Base-by-base conservation (phyloP, 2,888 invertebrate species). In the Cataglyphis cursor region DNA sequence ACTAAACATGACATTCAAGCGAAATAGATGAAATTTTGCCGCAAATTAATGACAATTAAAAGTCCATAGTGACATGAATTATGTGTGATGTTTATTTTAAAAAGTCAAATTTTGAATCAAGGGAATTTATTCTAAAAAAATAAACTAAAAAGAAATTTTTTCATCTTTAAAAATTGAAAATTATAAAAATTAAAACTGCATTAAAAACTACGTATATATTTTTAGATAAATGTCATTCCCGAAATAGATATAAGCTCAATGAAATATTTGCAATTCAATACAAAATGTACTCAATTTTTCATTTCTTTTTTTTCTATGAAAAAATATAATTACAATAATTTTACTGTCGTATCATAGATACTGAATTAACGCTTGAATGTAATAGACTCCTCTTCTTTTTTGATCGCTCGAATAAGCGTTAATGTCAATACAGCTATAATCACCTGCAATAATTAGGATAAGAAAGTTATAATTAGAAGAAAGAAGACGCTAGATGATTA, bases 391-490 rank as follows among this genome's bases (percentile, higher is more conserved):
- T 97, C 97, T 95, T 98, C 97, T 93, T 97, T 97, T 93, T 96
- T 97, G 41, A 98, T 96, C 1, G 97, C 97, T 94, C 97, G 97
- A 12, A 97, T 96, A 18, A 98, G 96, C 15, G 97, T 95, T 62
- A 97, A 91, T 1, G 97, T 96, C 95, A 98, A 96, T 0, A 97
- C 97, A 8, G 96, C 96, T 91, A 97, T 97, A 78, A 98, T 95
- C 5, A 97, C 96, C 97, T 97, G 95, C 0, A 81, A 83, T 57
- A 84, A 66, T 72, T 48, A 2, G 21, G 38, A 10, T 41, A 21
- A 6, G 48, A 64, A 76, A 51, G 35, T 65, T 5, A 51, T 35
- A 38, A 66, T 24, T 76, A 28, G 5, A 51, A 10, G 10, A 8
- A 51, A 10, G 10, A 8, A 57, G 54, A 38, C 24, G 15, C 10